Evolutionary conservation across 2,113 vertebrate species (phyloP), one percentile per base, ranked within the genome.

Genomic region (Malurus melanocephalus): DNA sequence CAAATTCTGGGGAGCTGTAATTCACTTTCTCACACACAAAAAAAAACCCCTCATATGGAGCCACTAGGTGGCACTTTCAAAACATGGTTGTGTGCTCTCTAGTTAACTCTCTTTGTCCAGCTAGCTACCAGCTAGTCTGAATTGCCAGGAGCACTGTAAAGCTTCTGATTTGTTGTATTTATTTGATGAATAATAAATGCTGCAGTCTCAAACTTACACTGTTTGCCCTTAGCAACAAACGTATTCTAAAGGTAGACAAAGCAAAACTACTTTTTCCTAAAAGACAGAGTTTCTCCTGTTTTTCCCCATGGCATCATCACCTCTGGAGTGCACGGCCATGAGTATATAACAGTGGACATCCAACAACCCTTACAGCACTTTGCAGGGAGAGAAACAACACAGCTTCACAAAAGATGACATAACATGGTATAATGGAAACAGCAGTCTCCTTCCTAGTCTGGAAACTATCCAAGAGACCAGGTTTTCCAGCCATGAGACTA

Each of bases 1-100:
- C 2, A 1, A 15, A 55, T 49, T 64, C 40, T 0, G 0, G 21
- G 5, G 6, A 75, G 22, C 14, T 16, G 6, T 61, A 22, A 22
- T 53, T 68, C 30, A 8, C 4, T 23, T 80, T 75, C 56, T 2
- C 1, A 38, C 11, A 33, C 4, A 28, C 38, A 38, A 38, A 26
- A 65, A 40, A 53, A 16, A 5, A 9, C 3, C 6, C 8, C 13
- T 32, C 3, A 1, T 5, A 14, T 1, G 26, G 16, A 62, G 52
- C 95, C 95, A 56, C 94, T 96, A 96, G 95, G 74, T 93, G 94
- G 94, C 95, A 94, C 88, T 91, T 89, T 46, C 19, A 69, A 90
- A 84, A 80, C 80, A 17, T 2, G 8, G 3, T 55, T 92, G 55
- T 80, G 19, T 16, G 8, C 42, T 4, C 43, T 56, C 13, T 16